Conservation (phyloP, 1,140 invertebrate species). For the Calephelis virginiensis region DNA sequence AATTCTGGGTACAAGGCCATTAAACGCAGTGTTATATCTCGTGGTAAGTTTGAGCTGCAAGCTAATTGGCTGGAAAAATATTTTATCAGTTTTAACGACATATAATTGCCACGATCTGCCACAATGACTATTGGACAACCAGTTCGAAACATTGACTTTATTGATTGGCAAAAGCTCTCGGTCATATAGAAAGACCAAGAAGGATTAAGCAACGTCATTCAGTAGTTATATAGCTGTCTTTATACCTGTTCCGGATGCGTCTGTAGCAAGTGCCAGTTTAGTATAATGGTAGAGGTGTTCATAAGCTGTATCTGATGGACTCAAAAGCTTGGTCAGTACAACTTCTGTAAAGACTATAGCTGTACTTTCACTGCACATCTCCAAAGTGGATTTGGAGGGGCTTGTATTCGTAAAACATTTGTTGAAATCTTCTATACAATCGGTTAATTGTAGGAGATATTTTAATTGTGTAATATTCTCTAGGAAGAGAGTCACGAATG, state of each 20-base stretch:
- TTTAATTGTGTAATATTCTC: slow-evolving; percentile 1
- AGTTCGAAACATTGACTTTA: neutral
- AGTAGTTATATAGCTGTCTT: neutral
- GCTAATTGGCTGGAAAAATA: neutral
- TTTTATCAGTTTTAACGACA: neutral
- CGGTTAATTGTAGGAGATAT: neutral
- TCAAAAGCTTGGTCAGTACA: neutral
- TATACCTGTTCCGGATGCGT: neutral
- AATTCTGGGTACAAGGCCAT: neutral
- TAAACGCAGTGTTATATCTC: neutral
- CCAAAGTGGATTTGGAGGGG: neutral
- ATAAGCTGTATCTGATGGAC: neutral
- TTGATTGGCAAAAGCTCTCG: neutral
- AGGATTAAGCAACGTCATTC: neutral
- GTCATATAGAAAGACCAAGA: neutral
- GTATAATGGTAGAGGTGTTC: neutral
- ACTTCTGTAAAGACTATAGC: neutral
- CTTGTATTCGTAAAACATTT: neutral
- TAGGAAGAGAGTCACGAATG: neutral
- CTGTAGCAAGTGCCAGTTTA: neutral
- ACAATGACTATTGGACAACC: neutral
- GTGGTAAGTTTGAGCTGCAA: slow-evolving; percentile 5
- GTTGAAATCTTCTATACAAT: neutral
- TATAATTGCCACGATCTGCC: neutral
- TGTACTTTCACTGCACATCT: neutral